A percentile compares a stretch with the other conserved stretches of the same genome.
Evolutionary conservation across 1,140 invertebrate genomes (phyloP).

Genomic region (Diorhabda sublineata): DNA sequence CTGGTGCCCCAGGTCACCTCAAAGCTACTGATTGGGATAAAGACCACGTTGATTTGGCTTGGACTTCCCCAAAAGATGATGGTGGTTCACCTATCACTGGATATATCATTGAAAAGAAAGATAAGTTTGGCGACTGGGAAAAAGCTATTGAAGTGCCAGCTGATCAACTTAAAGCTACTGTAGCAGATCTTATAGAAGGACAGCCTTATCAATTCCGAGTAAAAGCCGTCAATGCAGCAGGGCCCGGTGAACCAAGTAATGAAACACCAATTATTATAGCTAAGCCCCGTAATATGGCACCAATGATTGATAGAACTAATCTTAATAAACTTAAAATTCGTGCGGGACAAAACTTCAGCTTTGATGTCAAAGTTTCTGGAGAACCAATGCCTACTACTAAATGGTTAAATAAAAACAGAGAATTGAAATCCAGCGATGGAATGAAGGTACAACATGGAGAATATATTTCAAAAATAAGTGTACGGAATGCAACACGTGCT

Average conservation of each 20-base stretch:
- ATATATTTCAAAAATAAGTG: slow-evolving; percentile 85
- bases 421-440: slow-evolving; percentile 65
- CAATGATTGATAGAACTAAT: slow-evolving; percentile 84
- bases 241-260: slow-evolving; percentile 87
- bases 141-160: slow-evolving; percentile 80
- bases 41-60: slow-evolving; percentile 86
- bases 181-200: slow-evolving; percentile 86
- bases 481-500: slow-evolving; percentile 76
- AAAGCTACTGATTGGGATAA: slow-evolving; percentile 95
- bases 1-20: slow-evolving; percentile 86
- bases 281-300: slow-evolving; percentile 81
- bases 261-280: slow-evolving; percentile 83
- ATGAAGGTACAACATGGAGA: slow-evolving; percentile 77
- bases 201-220: slow-evolving; percentile 90
- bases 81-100: slow-evolving; percentile 83
- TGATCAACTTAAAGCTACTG: slow-evolving; percentile 74
- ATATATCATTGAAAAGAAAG: slow-evolving; percentile 89
- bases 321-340: slow-evolving; percentile 81
- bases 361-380: slow-evolving; percentile 80
- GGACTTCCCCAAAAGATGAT: slow-evolving; percentile 75
- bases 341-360: slow-evolving; percentile 81
- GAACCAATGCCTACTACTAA: slow-evolving; percentile 86
- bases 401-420: slow-evolving; percentile 75
- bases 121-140: slow-evolving; percentile 93
- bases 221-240: slow-evolving; percentile 85